A percentile compares a stretch with the other conserved stretches of the same genome.
Evolutionary conservation across 1,140 invertebrate species (phyloP).

Genomic region (Drosophila albomicans): DNA sequence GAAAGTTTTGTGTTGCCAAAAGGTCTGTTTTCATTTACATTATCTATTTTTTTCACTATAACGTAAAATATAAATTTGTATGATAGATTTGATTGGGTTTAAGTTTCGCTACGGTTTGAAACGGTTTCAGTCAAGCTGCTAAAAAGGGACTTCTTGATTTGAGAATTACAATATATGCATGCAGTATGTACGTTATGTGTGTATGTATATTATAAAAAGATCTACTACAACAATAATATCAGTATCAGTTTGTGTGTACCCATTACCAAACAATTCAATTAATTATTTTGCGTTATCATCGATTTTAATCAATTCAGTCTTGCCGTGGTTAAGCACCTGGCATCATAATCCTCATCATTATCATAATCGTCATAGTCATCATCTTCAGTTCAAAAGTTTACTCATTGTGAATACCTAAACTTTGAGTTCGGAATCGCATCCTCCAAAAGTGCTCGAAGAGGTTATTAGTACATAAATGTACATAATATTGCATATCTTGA

Average conservation of each 20-base stretch:
- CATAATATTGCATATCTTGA: conserved; percentile 13
- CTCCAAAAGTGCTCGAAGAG: conserved; percentile 34
- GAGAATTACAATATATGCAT: conserved; percentile 31
- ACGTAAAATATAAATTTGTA: conserved; percentile 78
- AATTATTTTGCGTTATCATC: conserved; percentile 40
- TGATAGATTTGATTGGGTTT: conserved; percentile 66
- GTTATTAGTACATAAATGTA: conserved; percentile 10
- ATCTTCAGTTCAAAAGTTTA: conserved; percentile 45
- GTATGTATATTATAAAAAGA: conserved; percentile 66
- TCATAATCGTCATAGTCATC: conserved; percentile 36
- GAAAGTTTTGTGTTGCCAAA: conserved; percentile 59
- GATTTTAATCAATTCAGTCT: conserved; percentile 74
- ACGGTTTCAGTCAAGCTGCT: conserved; percentile 62
- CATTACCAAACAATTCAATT: conserved; percentile 69
- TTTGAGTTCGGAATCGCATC: conserved; percentile 34
- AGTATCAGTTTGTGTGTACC: conserved; percentile 62
- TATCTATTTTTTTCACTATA: conserved; percentile 71
- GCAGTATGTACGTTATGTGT: conserved; percentile 27
- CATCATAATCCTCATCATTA: conserved; percentile 60
- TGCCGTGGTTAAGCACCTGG: conserved; percentile 59
- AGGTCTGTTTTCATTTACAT: conserved; percentile 33
- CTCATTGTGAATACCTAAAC: conserved; percentile 38
- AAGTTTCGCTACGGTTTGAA: conserved; percentile 46
- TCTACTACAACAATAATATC: conserved; percentile 80
- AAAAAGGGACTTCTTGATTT: conserved; percentile 48